phyloP scores from a whole-genome alignment of 2,113 vertebrate species.

The Cephalophus harveyi region DNA sequence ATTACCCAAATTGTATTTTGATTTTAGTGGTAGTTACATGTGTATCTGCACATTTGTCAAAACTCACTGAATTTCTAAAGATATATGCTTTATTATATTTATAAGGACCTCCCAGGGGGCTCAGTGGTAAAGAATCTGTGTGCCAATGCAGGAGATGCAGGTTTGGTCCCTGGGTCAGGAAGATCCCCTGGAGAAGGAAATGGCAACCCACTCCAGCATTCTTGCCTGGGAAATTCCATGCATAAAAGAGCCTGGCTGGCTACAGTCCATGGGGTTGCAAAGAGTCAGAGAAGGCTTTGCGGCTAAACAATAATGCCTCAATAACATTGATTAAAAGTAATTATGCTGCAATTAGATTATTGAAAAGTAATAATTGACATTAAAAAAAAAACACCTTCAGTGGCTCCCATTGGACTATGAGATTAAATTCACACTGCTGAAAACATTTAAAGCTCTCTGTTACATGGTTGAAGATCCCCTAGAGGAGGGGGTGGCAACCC shows the following conservation, averaged over 20 bases:
- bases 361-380: neutral
- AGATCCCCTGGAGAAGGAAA: neutral
- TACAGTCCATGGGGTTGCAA: neutral
- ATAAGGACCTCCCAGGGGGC: neutral
- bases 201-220: neutral
- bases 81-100: neutral
- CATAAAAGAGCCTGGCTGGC: neutral
- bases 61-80: neutral
- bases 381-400: neutral
- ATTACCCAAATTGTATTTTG: neutral
- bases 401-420: neutral
- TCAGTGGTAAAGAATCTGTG: neutral
- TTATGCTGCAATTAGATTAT: neutral
- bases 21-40: neutral
- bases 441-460: neutral
- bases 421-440: neutral
- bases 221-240: neutral
- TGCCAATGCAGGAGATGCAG: neutral
- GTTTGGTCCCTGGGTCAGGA: neutral
- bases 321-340: neutral
- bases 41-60: neutral
- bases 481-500: neutral
- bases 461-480: neutral
- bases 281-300: neutral
- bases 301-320: neutral